A percentile compares a stretch with the other conserved stretches of the same genome.
Conservation (phyloP, 1,140 invertebrate genomes). For the Drosophila sturtevanti region DNA sequence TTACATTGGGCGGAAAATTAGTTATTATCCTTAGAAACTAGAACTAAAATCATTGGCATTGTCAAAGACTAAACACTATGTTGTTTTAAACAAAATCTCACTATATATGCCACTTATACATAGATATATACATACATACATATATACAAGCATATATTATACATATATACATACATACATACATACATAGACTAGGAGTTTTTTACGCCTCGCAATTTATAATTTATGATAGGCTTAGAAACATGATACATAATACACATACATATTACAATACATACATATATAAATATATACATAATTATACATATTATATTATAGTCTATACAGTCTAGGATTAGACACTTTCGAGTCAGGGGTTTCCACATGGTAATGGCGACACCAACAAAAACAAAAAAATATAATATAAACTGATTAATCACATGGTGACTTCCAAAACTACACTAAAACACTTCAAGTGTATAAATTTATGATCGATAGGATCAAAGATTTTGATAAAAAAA, state of each 20-base stretch:
- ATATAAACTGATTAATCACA: slow-evolving; percentile 5
- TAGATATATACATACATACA: slow-evolving; percentile 2
- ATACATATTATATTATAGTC: too few species aligned
- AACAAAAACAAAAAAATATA: neutral
- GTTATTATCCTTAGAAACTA: neutral
- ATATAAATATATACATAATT: neutral
- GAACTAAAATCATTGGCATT: slow-evolving; percentile 8
- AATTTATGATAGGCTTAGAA: neutral
- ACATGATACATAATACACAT: neutral
- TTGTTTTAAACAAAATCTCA: slow-evolving; percentile 39
- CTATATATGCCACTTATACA: slow-evolving; percentile 1
- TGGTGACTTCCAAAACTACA: slow-evolving; percentile 7
- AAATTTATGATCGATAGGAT: neutral
- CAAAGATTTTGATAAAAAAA: neutral
- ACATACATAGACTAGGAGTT: slow-evolving; percentile 7
- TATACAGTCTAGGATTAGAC: neutral
- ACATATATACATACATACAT: neutral
- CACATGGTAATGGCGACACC: slow-evolving; percentile 1
- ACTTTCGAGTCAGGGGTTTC: slow-evolving; percentile 7
- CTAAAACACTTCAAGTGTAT: slow-evolving; percentile 4
- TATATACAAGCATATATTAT: slow-evolving; percentile 1
- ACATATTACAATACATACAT: neutral
- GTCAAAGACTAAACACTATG: slow-evolving; percentile 43
- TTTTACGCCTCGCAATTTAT: slow-evolving; percentile 30
- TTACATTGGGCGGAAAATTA: neutral